Conservation (phyloP, 2,888 invertebrate species). For the Torymus texanus region DNA sequence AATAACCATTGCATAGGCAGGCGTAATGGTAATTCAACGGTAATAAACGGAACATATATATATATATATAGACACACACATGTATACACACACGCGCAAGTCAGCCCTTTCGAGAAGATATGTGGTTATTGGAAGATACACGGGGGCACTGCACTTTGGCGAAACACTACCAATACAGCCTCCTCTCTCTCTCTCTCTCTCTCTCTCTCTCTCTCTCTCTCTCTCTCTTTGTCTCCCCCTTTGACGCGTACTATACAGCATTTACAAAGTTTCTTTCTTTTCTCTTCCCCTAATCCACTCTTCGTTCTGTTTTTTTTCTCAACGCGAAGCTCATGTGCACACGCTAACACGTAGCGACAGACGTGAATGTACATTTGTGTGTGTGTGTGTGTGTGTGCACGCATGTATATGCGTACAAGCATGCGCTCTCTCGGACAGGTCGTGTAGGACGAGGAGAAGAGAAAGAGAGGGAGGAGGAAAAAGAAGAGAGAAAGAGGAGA, state of each 20-base stretch:
- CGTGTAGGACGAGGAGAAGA: conserved; percentile 2
- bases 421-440: conserved; percentile 13
- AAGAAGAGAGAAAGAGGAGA: background rate
- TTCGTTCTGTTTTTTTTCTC: conserved; percentile 20
- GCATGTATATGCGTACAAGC: no score
- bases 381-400: background rate
- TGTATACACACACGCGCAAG: no score
- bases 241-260: conserved; percentile 11
- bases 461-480: conserved; percentile 17
- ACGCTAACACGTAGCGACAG: conserved; percentile 25
- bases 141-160: conserved; percentile 5
- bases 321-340: conserved; percentile 37
- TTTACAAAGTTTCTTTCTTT: conserved; percentile 46
- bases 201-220: background rate
- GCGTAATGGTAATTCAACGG: conserved; percentile 14
- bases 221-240: background rate
- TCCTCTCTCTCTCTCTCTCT: background rate
- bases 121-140: no score
- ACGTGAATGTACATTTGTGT: background rate
- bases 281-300: conserved; percentile 18
- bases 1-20: conserved; percentile 17
- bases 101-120: no score
- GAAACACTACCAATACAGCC: conserved; percentile 2
- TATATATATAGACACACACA: no score
- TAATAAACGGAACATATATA: conserved; percentile 29